Conservation (phyloP, 2,888 invertebrate species). For the Eupithecia subumbrata region DNA sequence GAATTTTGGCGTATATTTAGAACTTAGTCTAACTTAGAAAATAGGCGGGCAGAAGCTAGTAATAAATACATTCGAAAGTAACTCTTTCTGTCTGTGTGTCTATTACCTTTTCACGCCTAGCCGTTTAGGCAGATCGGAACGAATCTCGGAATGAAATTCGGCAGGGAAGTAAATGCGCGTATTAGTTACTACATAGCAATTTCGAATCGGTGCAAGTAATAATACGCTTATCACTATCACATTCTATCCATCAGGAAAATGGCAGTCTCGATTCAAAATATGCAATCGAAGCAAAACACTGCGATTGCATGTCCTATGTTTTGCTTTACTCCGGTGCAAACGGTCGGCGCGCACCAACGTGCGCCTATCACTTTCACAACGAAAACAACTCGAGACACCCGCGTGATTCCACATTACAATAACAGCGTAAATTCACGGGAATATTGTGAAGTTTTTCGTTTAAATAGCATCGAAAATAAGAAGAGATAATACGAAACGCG, state of each 20-base stretch:
- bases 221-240: not conserved
- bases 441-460: not conserved
- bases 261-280: conserved; percentile 22
- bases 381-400: conserved; percentile 48
- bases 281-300: conserved; percentile 32
- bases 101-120: too few species aligned
- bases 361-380: conserved; percentile 71
- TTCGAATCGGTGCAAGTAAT: not conserved
- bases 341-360: conserved; percentile 70
- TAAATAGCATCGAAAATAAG: conserved; percentile 37
- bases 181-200: not conserved
- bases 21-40: too few species aligned
- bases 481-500: conserved; percentile 44
- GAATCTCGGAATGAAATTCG: too few species aligned
- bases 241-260: not conserved
- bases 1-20: too few species aligned
- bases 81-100: too few species aligned
- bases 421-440: conserved; percentile 45
- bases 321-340: conserved; percentile 61
- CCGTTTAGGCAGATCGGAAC: too few species aligned
- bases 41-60: too few species aligned
- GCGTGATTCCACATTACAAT: conserved; percentile 62
- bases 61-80: too few species aligned
- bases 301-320: conserved; percentile 32
- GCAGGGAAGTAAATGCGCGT: too few species aligned